Conservation (phyloP, 2,113 vertebrate genomes). For the Charadrius vociferus region DNA sequence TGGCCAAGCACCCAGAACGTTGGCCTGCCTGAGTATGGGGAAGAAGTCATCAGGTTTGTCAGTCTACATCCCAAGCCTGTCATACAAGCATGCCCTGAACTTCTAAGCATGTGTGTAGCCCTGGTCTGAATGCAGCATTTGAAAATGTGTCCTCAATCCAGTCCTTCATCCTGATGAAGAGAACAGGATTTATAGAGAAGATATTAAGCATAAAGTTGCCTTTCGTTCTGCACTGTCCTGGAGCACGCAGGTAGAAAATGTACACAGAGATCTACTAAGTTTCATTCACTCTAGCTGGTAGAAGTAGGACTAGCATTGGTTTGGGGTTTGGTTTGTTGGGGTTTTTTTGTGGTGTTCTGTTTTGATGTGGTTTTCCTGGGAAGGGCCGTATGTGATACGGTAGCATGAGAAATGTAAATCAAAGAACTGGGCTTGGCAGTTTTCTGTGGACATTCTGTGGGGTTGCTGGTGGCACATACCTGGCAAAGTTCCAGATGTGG, state of each 20-base stretch:
- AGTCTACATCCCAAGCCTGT: neutral
- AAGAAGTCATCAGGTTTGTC: neutral
- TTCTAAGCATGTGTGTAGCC: neutral
- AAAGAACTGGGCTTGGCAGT: neutral
- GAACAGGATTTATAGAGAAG: neutral
- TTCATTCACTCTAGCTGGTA: neutral
- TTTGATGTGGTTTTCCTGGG: neutral
- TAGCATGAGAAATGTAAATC: neutral
- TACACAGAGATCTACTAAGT: neutral
- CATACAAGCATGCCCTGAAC: neutral
- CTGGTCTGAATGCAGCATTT: neutral
- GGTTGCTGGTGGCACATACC: neutral
- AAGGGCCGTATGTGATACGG: neutral
- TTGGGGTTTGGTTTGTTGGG: no score
- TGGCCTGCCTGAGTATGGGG: neutral
- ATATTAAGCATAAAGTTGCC: neutral
- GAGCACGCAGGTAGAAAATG: fast-evolving
- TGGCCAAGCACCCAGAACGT: neutral
- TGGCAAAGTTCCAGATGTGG: neutral
- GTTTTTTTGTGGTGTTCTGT: neutral
- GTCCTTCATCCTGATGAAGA: neutral
- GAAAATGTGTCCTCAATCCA: neutral
- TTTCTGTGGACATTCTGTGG: neutral
- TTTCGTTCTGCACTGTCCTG: neutral
- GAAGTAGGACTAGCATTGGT: neutral